phyloP scores from a whole-genome alignment of 2,113 vertebrate genomes.

The Menura novaehollandiae region DNA sequence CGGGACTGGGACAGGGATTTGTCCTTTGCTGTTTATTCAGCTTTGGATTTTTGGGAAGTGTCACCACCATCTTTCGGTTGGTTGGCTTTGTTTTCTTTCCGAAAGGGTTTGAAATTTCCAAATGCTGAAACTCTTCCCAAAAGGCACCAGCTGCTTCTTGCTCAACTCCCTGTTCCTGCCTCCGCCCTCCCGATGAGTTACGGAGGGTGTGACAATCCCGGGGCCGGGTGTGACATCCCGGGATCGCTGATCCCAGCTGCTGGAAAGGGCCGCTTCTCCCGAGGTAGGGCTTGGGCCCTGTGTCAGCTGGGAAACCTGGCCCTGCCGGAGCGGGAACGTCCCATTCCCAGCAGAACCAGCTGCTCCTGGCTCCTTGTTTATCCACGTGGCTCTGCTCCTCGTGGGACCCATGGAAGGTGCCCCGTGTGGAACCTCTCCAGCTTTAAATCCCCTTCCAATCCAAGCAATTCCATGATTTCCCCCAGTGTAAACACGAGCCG shows the following conservation, averaged over 20 bases:
- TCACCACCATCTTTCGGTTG: not conserved
- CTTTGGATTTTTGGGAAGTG: not conserved
- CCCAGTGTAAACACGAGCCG: fast-evolving
- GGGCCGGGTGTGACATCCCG: too few species aligned
- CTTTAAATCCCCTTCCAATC: not conserved
- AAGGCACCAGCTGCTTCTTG: slow-evolving; percentile 43
- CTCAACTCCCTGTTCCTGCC: slow-evolving; percentile 1
- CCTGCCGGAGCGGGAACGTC: not conserved
- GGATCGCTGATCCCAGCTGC: not conserved
- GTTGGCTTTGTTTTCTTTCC: slow-evolving; percentile 8
- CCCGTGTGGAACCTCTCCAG: not conserved
- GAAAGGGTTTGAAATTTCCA: slow-evolving; percentile 33
- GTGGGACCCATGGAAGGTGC: fast-evolving
- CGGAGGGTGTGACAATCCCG: slow-evolving; percentile 15
- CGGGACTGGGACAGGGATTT: not conserved
- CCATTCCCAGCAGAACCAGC: not conserved
- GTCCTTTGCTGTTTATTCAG: not conserved
- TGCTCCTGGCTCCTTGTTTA: not conserved
- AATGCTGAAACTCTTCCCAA: slow-evolving; percentile 60
- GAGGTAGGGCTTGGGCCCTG: not conserved
- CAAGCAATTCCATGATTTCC: not conserved
- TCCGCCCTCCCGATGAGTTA: slow-evolving; percentile 50
- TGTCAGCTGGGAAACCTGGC: not conserved
- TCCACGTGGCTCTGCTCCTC: not conserved
- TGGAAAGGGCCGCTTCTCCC: not conserved